These are phyloP conservation scores for Flexamia atlantica DNA, from an alignment of 2,888 invertebrate genomes.

Conservation along the genomic window DNA sequence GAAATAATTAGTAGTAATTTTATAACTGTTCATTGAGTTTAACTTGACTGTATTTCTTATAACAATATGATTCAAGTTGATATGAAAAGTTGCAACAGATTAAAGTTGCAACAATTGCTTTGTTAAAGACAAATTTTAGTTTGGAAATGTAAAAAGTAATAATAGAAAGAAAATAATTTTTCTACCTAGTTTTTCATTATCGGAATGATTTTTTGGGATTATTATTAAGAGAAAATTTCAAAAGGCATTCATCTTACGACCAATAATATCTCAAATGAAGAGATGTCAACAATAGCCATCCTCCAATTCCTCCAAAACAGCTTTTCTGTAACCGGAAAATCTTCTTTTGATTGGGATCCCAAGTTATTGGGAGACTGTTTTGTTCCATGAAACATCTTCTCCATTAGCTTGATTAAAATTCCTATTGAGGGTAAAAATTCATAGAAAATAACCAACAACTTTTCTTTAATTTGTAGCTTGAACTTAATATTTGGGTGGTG, in stretches of 20 bases:
- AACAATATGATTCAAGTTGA: too few relatives aligned
- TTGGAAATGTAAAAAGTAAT: too few relatives aligned
- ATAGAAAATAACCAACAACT: too few relatives aligned
- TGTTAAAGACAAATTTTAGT: too few relatives aligned
- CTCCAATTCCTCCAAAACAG: slow-evolving; percentile 35
- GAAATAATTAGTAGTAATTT: too few relatives aligned
- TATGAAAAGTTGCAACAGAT: too few relatives aligned
- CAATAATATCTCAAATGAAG: slow-evolving; percentile 38
- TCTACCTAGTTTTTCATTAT: neutral
- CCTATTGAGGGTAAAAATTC: too few relatives aligned
- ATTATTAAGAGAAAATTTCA: neutral
- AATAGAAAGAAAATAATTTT: slow-evolving; percentile 4
- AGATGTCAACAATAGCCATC: slow-evolving; percentile 23
- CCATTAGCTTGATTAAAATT: slow-evolving; percentile 4
- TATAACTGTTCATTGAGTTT: too few relatives aligned
- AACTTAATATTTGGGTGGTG: too few relatives aligned
- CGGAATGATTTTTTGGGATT: neutral
- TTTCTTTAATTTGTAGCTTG: neutral
- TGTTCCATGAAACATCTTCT: neutral
- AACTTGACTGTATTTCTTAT: too few relatives aligned
- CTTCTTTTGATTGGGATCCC: slow-evolving; percentile 28
- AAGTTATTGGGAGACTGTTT: slow-evolving; percentile 13
- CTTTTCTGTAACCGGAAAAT: slow-evolving; percentile 28
- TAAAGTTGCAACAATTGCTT: too few relatives aligned
- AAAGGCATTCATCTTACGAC: slow-evolving; percentile 29